Evolutionary conservation across 2,888 invertebrate genomes (phyloP).

Genomic region (Calameuta pallipes): DNA sequence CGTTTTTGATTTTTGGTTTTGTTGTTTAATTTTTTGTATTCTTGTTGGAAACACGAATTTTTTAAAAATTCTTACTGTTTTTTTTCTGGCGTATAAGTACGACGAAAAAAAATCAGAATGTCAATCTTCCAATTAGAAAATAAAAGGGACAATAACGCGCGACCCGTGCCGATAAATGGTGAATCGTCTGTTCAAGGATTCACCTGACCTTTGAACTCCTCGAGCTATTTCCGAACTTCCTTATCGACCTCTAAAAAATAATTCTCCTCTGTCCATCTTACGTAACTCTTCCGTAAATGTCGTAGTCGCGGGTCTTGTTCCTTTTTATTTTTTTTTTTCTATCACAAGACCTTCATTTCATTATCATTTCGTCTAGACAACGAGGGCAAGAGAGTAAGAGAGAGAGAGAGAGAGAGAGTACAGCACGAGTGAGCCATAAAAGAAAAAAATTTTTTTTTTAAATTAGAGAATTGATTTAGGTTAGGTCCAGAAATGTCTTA

Average conservation of each 20-base stretch:
- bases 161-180: background rate
- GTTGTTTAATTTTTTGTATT: too few relatives aligned
- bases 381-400: too few relatives aligned
- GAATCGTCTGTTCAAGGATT: background rate
- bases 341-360: background rate
- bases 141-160: too few relatives aligned
- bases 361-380: too few relatives aligned
- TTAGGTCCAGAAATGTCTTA: background rate
- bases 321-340: background rate
- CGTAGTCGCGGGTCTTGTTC: too few relatives aligned
- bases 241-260: background rate
- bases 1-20: too few relatives aligned
- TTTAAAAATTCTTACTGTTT: background rate
- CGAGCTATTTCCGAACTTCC: background rate
- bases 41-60: too few relatives aligned
- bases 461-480: background rate
- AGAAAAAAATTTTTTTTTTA: background rate
- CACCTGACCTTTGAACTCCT: background rate
- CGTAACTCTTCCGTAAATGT: background rate
- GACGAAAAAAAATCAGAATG: background rate
- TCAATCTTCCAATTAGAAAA: background rate
- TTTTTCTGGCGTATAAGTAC: too few relatives aligned
- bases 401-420: too few relatives aligned
- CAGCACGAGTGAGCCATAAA: background rate
- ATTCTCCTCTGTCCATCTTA: background rate